These are phyloP conservation scores for Streptopelia turtur DNA, from an alignment of 2,797 vertebrate species.

Conservation along the genomic window DNA sequence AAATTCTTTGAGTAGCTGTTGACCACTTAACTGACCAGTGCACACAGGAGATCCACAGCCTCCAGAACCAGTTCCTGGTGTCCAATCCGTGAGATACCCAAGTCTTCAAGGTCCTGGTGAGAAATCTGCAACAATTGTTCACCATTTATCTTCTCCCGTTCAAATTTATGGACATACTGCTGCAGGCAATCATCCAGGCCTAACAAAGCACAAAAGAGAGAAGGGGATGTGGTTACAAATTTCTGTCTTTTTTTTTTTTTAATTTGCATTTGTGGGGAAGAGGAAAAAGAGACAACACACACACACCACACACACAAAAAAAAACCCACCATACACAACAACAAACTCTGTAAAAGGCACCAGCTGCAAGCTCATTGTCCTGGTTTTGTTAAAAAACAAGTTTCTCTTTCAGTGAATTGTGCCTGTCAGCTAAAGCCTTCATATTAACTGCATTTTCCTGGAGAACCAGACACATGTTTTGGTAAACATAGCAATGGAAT, in stretches of 20 bases:
- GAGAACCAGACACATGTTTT: too few species aligned
- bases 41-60: constrained; percentile 95
- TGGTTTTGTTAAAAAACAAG: too few species aligned
- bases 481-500: too few species aligned
- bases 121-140: constrained; percentile 95
- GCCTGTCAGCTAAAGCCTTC: too few species aligned
- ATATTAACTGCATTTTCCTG: too few species aligned
- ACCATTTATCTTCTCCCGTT: constrained; percentile 95
- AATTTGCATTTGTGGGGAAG: too few species aligned
- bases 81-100: constrained; percentile 93
- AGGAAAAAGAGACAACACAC: too few species aligned
- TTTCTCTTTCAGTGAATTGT: too few species aligned
- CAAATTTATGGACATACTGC: constrained; percentile 92
- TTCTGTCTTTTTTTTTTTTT: background rate
- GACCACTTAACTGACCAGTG: constrained; percentile 87
- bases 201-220: constrained; percentile 57
- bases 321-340: background rate
- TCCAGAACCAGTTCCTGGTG: constrained; percentile 97
- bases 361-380: background rate
- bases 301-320: background rate
- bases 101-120: constrained; percentile 95
- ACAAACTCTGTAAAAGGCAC: background rate
- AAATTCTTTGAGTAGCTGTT: background rate
- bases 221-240: background rate
- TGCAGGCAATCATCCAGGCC: constrained; percentile 94